Percentiles rank a stretch among this genome's conserved stretches.
These are phyloP conservation scores for Oreochromis spilurus DNA, from an alignment of 2,113 vertebrate species.

Conservation along the genomic window DNA sequence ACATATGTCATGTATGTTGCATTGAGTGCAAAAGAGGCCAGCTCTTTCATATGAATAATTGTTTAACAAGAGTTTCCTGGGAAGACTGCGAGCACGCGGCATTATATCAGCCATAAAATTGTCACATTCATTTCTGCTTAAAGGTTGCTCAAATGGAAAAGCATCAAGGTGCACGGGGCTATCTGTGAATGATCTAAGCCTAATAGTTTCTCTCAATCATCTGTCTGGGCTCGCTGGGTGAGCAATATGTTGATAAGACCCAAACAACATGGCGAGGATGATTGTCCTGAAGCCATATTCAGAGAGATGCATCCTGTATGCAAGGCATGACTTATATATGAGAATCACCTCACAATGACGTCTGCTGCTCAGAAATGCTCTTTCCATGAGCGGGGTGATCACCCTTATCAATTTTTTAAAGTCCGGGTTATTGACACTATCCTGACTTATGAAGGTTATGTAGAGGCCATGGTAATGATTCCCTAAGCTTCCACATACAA, in stretches of 20 bases:
- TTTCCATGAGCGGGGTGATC: slow-evolving; percentile 53
- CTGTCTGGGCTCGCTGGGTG: neutral
- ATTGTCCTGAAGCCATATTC: slow-evolving; percentile 16
- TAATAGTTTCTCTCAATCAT: slow-evolving; percentile 30
- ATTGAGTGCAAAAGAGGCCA: neutral
- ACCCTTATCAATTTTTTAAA: slow-evolving; percentile 76
- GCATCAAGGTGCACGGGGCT: neutral
- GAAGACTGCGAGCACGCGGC: neutral
- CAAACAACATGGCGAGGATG: slow-evolving; percentile 9
- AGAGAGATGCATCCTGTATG: slow-evolving; percentile 22
- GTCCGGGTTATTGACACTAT: slow-evolving; percentile 67
- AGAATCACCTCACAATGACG: slow-evolving; percentile 43
- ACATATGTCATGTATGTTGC: slow-evolving; percentile 17
- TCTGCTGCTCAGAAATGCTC: slow-evolving; percentile 27
- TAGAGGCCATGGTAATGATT: slow-evolving; percentile 67
- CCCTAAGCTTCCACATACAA: slow-evolving; percentile 28
- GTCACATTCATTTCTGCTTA: slow-evolving; percentile 10
- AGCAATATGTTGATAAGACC: slow-evolving; percentile 25
- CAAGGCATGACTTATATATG: slow-evolving; percentile 49
- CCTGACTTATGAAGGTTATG: slow-evolving; percentile 71
- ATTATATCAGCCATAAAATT: neutral
- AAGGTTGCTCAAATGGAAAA: slow-evolving; percentile 22
- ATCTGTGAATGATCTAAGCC: slow-evolving; percentile 1
- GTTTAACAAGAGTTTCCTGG: neutral
- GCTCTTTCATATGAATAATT: neutral